Evolutionary conservation across 2,888 invertebrate genomes (phyloP).

Genomic region (Melanchra persicariae): DNA sequence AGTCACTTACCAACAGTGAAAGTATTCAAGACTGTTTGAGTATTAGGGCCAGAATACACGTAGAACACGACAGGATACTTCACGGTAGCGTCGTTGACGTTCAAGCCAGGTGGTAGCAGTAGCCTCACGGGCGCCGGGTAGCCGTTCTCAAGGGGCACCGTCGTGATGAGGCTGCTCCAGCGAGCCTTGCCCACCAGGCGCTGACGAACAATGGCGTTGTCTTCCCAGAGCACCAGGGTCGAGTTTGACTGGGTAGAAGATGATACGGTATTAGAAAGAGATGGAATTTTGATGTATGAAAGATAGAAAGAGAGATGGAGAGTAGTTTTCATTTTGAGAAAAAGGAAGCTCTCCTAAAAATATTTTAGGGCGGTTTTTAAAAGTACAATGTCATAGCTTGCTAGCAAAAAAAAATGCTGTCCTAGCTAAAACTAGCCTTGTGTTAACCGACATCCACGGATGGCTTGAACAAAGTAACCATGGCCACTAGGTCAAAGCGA

Average conservation of each 20-base stretch:
- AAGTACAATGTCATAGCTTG: neutral
- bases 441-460: too few relatives aligned
- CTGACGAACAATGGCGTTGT: constrained; percentile 89
- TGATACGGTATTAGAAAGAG: neutral
- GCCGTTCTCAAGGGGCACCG: constrained; percentile 90
- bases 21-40: constrained; percentile 93
- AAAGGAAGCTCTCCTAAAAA: too few relatives aligned
- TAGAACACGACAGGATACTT: constrained; percentile 94
- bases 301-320: neutral
- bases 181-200: constrained; percentile 86
- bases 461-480: too few relatives aligned
- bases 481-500: neutral
- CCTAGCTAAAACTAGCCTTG: too few relatives aligned
- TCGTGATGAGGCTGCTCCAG: constrained; percentile 89
- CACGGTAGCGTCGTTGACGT: constrained; percentile 87
- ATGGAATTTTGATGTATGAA: neutral
- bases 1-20: constrained; percentile 90
- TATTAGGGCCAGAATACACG: constrained; percentile 96
- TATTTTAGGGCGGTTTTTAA: too few relatives aligned
- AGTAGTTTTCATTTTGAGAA: too few relatives aligned
- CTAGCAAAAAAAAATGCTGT: too few relatives aligned
- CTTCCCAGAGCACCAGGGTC: constrained; percentile 88
- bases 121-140: constrained; percentile 92
- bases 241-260: neutral
- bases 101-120: constrained; percentile 92